A percentile compares a stretch with the other conserved stretches of the same genome.
phyloP scores from a whole-genome alignment of 2,113 vertebrate genomes.

The Phaethon lepturus region DNA sequence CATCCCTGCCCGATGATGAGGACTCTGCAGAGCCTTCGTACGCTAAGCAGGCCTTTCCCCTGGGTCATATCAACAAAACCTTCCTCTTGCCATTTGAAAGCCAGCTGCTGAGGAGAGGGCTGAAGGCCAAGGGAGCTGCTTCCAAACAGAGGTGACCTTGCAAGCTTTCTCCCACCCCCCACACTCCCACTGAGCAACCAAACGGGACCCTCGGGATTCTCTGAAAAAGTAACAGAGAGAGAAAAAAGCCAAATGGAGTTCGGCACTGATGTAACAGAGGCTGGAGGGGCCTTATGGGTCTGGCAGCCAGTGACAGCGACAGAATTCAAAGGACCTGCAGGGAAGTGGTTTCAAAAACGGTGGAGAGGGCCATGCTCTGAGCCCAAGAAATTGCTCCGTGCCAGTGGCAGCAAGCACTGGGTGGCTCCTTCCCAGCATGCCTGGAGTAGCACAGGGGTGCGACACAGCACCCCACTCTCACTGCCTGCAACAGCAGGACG shows the following conservation, averaged over 20 bases:
- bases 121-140: not conserved
- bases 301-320: not conserved
- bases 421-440: accelerated
- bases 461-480: not conserved
- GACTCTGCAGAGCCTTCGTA: not conserved
- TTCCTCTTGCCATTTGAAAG: not conserved
- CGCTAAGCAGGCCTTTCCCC: not conserved
- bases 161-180: not conserved
- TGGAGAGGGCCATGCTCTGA: not conserved
- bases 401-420: not conserved
- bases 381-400: not conserved
- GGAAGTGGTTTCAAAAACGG: not conserved
- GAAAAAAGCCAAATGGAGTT: not conserved
- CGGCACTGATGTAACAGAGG: not conserved
- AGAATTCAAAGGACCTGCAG: not conserved
- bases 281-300: accelerated
- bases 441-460: accelerated
- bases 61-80: not conserved
- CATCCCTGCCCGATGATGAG: accelerated
- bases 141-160: not conserved
- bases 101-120: not conserved
- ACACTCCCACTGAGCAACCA: not conserved
- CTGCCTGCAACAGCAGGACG: accelerated
- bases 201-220: not conserved
- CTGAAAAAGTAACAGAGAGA: not conserved